Evolutionary conservation across 2,888 invertebrate species (phyloP).

Genomic region (Sphecodes monilicornis): DNA sequence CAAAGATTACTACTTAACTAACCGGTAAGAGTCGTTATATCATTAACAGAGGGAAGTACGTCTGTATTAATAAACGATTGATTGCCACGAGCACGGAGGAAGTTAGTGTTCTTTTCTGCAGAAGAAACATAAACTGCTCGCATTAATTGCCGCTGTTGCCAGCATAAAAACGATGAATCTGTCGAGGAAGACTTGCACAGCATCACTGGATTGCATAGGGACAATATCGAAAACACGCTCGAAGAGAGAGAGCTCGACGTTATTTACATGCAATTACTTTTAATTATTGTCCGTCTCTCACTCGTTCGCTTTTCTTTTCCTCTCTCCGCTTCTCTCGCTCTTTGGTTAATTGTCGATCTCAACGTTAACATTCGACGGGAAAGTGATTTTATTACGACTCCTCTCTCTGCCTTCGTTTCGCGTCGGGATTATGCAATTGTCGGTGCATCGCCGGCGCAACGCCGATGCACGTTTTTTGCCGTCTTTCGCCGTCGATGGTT

Average conservation of each 20-base stretch:
- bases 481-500: background rate
- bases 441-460: background rate
- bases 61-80: no score
- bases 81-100: no score
- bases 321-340: no score
- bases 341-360: constrained; percentile 10
- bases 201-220: constrained; percentile 9
- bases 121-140: background rate
- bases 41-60: no score
- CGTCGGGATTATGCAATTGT: constrained; percentile 7
- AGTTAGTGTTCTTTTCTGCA: background rate
- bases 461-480: background rate
- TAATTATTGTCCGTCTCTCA: constrained; percentile 26
- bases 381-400: constrained; percentile 17
- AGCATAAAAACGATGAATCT: constrained; percentile 5
- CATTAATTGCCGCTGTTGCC: constrained; percentile 11
- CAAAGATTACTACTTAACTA: no score
- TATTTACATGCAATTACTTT: constrained; percentile 46
- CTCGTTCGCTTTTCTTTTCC: background rate
- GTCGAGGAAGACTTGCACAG: background rate
- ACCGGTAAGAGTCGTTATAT: no score
- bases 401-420: background rate
- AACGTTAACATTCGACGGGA: background rate
- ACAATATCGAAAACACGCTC: constrained; percentile 25
- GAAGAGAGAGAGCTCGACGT: constrained; percentile 2